Evolutionary conservation across 2,113 vertebrate genomes (phyloP).

Genomic region (Tauraco erythrolophus): DNA sequence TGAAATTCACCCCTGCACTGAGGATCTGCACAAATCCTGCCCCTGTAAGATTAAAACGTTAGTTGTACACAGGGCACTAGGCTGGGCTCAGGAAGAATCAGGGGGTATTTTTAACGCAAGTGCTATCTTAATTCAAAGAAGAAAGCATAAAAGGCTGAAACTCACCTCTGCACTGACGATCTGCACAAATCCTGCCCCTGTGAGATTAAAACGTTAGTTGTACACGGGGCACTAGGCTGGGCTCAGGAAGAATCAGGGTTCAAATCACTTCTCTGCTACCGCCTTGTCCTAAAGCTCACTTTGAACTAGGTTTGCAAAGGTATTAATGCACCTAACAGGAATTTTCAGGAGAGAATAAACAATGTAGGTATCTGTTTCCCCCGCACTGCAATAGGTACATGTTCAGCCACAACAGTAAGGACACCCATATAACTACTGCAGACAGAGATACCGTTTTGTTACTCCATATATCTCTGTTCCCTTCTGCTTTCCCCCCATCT

Average conservation of each 20-base stretch:
- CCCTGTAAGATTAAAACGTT: neutral
- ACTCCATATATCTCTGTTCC: neutral
- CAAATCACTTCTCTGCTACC: neutral
- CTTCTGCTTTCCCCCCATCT: neutral
- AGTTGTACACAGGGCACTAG: neutral
- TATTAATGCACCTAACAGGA: neutral
- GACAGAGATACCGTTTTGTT: neutral
- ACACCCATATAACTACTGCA: neutral
- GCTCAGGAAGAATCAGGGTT: neutral
- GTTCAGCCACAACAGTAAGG: neutral
- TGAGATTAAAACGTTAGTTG: neutral
- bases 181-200: neutral
- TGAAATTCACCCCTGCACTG: neutral
- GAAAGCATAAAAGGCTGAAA: neutral
- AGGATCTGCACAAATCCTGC: neutral
- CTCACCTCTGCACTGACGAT: neutral
- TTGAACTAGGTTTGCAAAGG: neutral
- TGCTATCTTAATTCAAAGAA: neutral
- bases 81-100: neutral
- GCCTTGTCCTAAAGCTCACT: neutral
- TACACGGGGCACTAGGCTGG: neutral
- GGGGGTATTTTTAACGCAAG: neutral
- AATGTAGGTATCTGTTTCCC: neutral
- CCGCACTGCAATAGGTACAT: fast-evolving
- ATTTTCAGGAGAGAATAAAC: neutral